Evolutionary conservation across 1,140 invertebrate genomes (phyloP).

Genomic region (Whitmania pigra): DNA sequence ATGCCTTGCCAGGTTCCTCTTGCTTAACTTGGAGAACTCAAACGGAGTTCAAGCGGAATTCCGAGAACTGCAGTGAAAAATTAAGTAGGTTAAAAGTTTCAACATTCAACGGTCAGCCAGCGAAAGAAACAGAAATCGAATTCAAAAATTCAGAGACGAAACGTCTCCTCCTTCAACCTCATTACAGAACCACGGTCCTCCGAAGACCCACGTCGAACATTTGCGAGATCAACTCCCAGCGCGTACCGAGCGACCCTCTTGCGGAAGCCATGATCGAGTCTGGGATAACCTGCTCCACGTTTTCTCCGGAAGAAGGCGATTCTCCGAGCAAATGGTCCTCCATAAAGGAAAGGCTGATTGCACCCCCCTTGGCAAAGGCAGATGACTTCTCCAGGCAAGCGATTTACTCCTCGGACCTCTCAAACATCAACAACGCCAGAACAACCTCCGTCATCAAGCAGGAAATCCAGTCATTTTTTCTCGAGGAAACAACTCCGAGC

Average conservation of each 20-base stretch:
- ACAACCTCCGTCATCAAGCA: too few species aligned
- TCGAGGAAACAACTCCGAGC: too few species aligned
- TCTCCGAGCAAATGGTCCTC: neutral
- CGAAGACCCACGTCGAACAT: slow-evolving; percentile 1
- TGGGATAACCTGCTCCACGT: neutral
- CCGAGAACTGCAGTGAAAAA: too few species aligned
- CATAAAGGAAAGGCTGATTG: neutral
- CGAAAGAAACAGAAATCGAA: neutral
- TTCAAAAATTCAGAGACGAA: slow-evolving; percentile 8
- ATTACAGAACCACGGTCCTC: neutral
- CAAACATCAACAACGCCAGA: too few species aligned
- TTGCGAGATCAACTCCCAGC: too few species aligned
- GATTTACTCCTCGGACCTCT: too few species aligned
- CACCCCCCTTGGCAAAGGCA: neutral
- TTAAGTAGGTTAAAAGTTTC: too few species aligned
- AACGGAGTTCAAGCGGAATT: too few species aligned
- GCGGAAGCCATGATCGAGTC: slow-evolving; percentile 2
- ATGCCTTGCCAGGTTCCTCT: too few species aligned
- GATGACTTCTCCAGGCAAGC: neutral
- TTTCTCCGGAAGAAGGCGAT: neutral
- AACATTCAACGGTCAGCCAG: too few species aligned
- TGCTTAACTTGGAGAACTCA: too few species aligned
- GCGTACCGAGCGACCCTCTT: neutral
- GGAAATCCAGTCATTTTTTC: too few species aligned
- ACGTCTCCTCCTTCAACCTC: neutral